Conservation (phyloP, 2,113 vertebrate genomes). For the Apteryx owenii region DNA sequence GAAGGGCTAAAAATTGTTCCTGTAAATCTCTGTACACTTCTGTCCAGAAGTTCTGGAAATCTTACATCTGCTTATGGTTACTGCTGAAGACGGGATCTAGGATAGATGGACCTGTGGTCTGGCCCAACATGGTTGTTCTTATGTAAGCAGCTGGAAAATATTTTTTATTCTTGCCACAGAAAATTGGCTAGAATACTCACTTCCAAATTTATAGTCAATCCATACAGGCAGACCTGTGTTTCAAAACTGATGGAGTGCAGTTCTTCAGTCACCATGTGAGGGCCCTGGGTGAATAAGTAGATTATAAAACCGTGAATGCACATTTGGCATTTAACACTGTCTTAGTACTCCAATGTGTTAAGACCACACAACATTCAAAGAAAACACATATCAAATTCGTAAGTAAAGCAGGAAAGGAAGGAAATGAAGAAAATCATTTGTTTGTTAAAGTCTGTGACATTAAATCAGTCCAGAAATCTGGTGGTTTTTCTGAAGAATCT, state of each 20-base stretch:
- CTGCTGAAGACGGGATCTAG: not conserved
- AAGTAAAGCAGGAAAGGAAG: not conserved
- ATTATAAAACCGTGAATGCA: not conserved
- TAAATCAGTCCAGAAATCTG: not conserved
- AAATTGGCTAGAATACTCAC: slow-evolving; percentile 66
- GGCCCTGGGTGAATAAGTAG: slow-evolving; percentile 76
- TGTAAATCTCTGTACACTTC: not conserved
- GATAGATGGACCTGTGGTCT: not conserved
- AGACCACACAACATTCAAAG: not conserved
- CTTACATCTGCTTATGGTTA: not conserved
- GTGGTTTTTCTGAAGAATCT: not conserved
- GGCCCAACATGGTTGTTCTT: not conserved
- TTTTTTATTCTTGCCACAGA: not conserved
- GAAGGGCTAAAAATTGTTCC: not conserved
- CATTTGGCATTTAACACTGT: not conserved
- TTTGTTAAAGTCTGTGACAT: not conserved
- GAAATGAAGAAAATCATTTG: not conserved
- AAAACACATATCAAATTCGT: not conserved
- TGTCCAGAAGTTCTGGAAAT: not conserved
- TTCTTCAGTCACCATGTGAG: slow-evolving; percentile 94
- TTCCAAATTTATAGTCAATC: slow-evolving; percentile 92
- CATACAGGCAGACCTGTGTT: slow-evolving; percentile 91
- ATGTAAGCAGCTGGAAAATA: not conserved
- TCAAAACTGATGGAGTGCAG: slow-evolving; percentile 95
- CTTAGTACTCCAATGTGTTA: not conserved